Evolutionary conservation across 2,888 invertebrate species (phyloP), one percentile per base, ranked within the genome.

Genomic region (Timema podura): DNA sequence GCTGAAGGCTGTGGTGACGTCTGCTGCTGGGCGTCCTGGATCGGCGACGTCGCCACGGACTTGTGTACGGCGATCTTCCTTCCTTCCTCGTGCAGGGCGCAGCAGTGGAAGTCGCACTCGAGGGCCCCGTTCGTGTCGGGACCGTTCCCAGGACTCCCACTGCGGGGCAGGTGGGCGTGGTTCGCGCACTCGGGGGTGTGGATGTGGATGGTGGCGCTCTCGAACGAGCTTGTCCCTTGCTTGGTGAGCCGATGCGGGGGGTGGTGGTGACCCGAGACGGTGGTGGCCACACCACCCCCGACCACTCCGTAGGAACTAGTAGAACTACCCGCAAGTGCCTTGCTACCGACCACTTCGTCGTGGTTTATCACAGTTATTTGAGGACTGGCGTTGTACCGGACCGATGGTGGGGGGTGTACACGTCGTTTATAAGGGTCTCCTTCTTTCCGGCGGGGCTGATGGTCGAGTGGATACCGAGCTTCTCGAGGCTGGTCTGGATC

Each of bases 61-160:
- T 95, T 94, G 85, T 93, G 93, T 75, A 94, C 93, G 75, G 94
- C 93, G 79, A 95, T 95, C 79, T 93, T 90, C 73, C 95, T 88
- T 9, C 95, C 94, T 81, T 94, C 95, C 82, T 95, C 95, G 86
- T 96, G 96, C 77, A 96, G 85, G 75, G 95, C 93, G 84, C 95
- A 95, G 83, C 96, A 96, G 82, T 96, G 96, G 83, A 96, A 96
- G 85, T 96, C 96, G 85, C 96, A 96, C 83, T 95, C 94, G 75
- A 85, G 84, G 64, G 79, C 78, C 49, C 84, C 80, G 79, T 84
- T 80, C 79, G 86, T 83, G 79, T 80, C 77, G 15, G 80, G 79
- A 79, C 87, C 84, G 79, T 87, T 82, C 81, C 82, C 83, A 77
- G 85, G 89, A 77, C 88, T 86, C 69, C 89, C 89, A 74, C 88